phyloP scores from a whole-genome alignment of 23 tunicate species.

The Trididemnum nubilum region DNA sequence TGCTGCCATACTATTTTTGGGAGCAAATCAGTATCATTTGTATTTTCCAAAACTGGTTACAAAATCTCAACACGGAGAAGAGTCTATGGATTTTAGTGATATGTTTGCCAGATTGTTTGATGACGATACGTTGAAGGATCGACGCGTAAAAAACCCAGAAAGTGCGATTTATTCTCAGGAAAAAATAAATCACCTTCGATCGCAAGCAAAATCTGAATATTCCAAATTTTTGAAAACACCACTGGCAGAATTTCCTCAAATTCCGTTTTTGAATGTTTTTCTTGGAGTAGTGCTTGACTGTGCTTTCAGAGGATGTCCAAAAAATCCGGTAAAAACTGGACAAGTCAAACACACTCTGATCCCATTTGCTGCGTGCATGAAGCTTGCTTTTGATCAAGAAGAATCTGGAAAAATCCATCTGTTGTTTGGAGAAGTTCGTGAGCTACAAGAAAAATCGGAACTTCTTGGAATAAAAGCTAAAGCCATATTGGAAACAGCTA shows the following conservation, averaged over 20 bases:
- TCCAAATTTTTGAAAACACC: not conserved
- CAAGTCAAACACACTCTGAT: not conserved
- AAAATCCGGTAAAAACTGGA: not conserved
- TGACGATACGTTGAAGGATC: not conserved
- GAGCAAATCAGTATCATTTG: not conserved
- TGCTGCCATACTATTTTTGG: not conserved
- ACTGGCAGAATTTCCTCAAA: not conserved
- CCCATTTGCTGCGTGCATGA: not conserved
- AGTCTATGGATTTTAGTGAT: not conserved
- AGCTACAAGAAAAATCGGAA: not conserved
- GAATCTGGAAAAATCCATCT: not conserved
- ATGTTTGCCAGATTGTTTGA: slow-evolving; percentile 10
- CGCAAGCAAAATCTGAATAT: not conserved
- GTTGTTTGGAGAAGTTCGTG: not conserved
- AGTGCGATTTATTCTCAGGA: not conserved
- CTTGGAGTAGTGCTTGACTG: not conserved
- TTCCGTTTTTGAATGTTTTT: not conserved
- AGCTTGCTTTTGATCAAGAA: not conserved
- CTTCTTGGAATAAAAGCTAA: not conserved
- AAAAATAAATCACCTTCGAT: not conserved
- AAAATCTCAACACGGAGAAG: not conserved
- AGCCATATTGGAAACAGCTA: not conserved
- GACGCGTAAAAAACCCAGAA: not conserved
- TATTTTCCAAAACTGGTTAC: not conserved
- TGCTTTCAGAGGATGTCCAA: not conserved